Base-by-base conservation (phyloP, 2,888 invertebrate species). In the Orchesellides sinensis region DNA sequence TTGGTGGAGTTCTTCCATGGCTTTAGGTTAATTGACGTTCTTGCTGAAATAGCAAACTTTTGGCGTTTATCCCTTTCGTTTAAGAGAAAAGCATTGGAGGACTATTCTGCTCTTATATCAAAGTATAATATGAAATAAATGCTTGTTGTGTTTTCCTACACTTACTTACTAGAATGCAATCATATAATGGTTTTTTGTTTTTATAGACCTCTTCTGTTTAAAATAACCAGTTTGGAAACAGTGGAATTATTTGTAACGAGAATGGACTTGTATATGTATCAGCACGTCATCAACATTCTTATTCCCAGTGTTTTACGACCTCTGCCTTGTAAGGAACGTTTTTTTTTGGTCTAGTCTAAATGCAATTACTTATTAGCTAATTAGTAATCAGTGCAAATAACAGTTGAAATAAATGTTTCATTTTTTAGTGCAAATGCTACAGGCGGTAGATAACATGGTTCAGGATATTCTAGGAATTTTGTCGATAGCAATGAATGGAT, bases 191-290 rank as follows among this genome's bases (percentile, higher is more conserved):
- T 17, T 29, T 40, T 61, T 21, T 59, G 17, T 25, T 40, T 40
- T 47, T 47, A 47, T 27, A 83, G 83, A 29, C 45, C 68, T 2
- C 66, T 63, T 0, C 68, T 83, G 10, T 79, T 83, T n/a, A 73
- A 83, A 40, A n/a, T 83, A n/a, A 63, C 69, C 23, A 68, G 74
- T n/a, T 25, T 83, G 12, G 69, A 73, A 61, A 21, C 32, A 21
- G 69, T 66, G n/a, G 73, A 69, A 27, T 45, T 23, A 17, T 83
- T 78, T 35, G 10, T 79, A 14, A 35, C 56, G 14, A 32, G 49
- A 25, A 79, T 83, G 73, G 83, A 83, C 45, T 21, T 83, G 45
- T 61, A 59, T 10, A 69, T 61, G 40, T 83, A 68, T 29, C 83
- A 83, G 54, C 73, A 65, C 19, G 40, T 69, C 12, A 69, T 83